Evolutionary conservation across 2,113 vertebrate species (phyloP), one percentile per base, ranked within the genome.

Genomic region (Sturnira hondurensis): DNA sequence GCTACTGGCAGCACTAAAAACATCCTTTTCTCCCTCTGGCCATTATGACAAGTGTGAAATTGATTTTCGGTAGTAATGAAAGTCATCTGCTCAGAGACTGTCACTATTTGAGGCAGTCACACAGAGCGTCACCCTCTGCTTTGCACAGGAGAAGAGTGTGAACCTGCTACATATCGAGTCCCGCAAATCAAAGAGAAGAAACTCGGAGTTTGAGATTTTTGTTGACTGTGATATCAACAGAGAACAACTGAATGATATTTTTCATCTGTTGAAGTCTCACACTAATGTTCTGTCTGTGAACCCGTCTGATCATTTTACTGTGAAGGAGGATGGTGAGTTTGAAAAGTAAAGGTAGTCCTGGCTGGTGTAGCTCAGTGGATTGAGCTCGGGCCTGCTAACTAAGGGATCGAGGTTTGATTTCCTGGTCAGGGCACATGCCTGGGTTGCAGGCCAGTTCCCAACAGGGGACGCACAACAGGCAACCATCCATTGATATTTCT

Each of bases 81-180:
- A 86, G 31, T 41, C 83, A 45, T 74, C 28, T 65, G 1, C 31
- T 78, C 63, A 54, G 26, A 54, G 77, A 91, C 24, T 19, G 5
- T 68, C 56, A 38, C 31, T 15, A 38, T n/a, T 31, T 58, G 28
- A 76, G 28, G 33, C 19, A 24, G 7, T 36, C n/a, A 7, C 7
- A 38, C 77, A 13, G 85, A 3, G 88, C 58, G 89, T 86, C 92
- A 89, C 7, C 4, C 24, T 94, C 9, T 76, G 38, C 76, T 92
- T 50, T 85, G 56, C 82, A 96, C 95, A 99, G 99, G 99, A 99
- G 98, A 99, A 99, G 86, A 99, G 99, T 86, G 99, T 99, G 67
- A 99, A 99, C 96, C 99, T 99, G 82, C 98, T 99, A 36, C 99
- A 99, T 97, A 99, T 99, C 1, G 99, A 99, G 97, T 99, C 99